phyloP scores from a whole-genome alignment of 1,140 invertebrate species.

The Geopemphigus sp. region DNA sequence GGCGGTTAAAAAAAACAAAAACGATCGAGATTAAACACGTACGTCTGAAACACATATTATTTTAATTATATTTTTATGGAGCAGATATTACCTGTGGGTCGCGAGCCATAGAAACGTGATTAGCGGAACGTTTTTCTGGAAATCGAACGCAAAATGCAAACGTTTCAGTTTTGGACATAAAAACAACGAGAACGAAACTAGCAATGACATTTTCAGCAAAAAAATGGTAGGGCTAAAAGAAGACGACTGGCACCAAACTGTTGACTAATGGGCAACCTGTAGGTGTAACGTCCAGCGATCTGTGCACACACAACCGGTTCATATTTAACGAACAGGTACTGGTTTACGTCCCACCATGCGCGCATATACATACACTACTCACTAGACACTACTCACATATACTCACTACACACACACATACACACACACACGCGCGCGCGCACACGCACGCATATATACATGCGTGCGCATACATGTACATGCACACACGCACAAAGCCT shows the following conservation, averaged over 20 bases:
- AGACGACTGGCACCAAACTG: conserved; percentile 48
- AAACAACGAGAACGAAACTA: not conserved
- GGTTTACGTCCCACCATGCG: conserved; percentile 46
- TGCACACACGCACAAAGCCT: not conserved
- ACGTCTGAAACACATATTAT: not conserved
- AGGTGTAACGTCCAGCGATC: conserved; percentile 49
- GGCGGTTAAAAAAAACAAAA: not conserved
- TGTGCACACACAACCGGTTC: conserved; percentile 48
- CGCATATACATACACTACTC: not conserved
- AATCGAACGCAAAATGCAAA: not conserved
- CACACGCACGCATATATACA: not conserved
- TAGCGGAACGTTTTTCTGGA: not conserved
- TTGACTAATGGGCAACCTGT: conserved; percentile 48
- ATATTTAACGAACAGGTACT: conserved; percentile 48
- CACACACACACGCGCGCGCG: not conserved
- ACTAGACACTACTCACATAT: not conserved
- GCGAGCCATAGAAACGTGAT: not conserved
- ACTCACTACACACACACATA: not conserved
- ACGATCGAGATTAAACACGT: not conserved
- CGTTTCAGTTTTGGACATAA: not conserved
- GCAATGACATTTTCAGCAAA: not conserved
- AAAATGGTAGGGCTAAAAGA: conserved; percentile 17
- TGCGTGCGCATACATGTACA: not conserved
- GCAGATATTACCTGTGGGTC: conserved; percentile 7
- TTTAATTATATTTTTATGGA: not conserved